These are phyloP conservation scores for Phania funesta DNA, from an alignment of 2,888 invertebrate species.

Conservation along the genomic window DNA sequence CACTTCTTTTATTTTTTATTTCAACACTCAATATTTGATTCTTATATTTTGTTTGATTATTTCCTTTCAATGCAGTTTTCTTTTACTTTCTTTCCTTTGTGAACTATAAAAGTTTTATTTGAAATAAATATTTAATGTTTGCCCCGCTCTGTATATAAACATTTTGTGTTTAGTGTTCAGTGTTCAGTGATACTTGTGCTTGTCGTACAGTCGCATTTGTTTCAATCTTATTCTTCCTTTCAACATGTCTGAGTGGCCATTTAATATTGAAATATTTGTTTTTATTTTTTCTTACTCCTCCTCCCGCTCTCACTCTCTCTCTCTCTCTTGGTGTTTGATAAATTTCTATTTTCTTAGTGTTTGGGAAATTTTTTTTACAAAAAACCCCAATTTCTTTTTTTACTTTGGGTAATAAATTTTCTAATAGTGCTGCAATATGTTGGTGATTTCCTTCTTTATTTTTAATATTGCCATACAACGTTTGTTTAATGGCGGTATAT, in stretches of 20 bases:
- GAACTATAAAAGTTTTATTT: constrained; percentile 60
- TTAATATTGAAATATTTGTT: constrained; percentile 65
- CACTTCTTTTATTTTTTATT: constrained; percentile 1
- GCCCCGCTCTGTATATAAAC: constrained; percentile 13
- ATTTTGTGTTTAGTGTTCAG: constrained; percentile 7
- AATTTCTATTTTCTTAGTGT: constrained; percentile 32
- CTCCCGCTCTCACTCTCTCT: background rate
- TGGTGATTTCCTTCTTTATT: constrained; percentile 32
- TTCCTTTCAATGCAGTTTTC: constrained; percentile 22
- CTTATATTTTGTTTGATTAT: constrained; percentile 1
- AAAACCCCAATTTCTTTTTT: background rate
- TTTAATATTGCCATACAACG: background rate
- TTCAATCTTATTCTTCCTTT: constrained; percentile 31
- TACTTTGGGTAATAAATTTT: constrained; percentile 58
- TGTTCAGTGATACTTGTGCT: constrained; percentile 25
- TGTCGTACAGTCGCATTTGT: constrained; percentile 5
- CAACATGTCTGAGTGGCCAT: constrained; percentile 63
- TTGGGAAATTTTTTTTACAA: constrained; percentile 10
- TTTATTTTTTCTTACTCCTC: constrained; percentile 54
- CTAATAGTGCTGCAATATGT: constrained; percentile 62
- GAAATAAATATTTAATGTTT: constrained; percentile 61
- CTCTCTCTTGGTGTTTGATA: constrained; percentile 7
- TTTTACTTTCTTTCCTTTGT: background rate
- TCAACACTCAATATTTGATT: constrained; percentile 26
- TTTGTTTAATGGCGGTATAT: constrained; percentile 1